Percentiles rank a stretch among this genome's conserved stretches.
Conservation (phyloP, 2,888 invertebrate species). For the Euproctis similis region DNA sequence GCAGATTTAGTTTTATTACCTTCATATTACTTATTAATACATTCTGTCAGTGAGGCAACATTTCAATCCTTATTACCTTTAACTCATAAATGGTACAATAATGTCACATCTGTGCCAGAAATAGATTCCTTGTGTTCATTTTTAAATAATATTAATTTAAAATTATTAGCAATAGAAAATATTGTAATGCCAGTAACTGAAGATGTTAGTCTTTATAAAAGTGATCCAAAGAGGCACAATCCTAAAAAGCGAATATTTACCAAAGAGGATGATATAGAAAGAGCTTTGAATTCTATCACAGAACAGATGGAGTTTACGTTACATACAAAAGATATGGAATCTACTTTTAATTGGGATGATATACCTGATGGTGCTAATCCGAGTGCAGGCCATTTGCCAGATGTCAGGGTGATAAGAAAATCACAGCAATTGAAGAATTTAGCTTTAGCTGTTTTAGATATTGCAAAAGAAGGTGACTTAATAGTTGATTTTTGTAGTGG, state of each 20-base stretch:
- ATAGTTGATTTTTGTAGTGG: slow-evolving; percentile 97
- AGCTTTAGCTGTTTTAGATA: slow-evolving; percentile 81
- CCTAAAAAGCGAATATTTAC: slow-evolving; percentile 84
- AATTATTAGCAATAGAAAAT: slow-evolving; percentile 22
- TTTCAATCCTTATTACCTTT: slow-evolving; percentile 74
- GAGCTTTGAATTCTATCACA: slow-evolving; percentile 63
- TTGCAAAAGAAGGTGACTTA: slow-evolving; percentile 80
- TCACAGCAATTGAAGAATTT: slow-evolving; percentile 91
- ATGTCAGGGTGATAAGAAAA: slow-evolving; percentile 83
- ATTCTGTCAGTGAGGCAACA: slow-evolving; percentile 43
- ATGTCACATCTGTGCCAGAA: slow-evolving; percentile 34
- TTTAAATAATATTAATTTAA: slow-evolving; percentile 20
- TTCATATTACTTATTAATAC: slow-evolving; percentile 78
- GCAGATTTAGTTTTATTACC: slow-evolving; percentile 89
- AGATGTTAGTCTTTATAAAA: slow-evolving; percentile 83
- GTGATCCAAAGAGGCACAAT: slow-evolving; percentile 85
- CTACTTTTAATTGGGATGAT: slow-evolving; percentile 78
- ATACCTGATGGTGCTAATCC: slow-evolving; percentile 87
- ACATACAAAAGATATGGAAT: slow-evolving; percentile 32
- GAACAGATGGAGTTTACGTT: slow-evolving; percentile 59
- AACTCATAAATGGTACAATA: slow-evolving; percentile 78
- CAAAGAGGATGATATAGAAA: slow-evolving; percentile 83
- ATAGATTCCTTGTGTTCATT: slow-evolving; percentile 23
- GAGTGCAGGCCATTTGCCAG: slow-evolving; percentile 85
- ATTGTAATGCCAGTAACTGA: slow-evolving; percentile 63